A percentile compares a stretch with the other conserved stretches of the same genome.
These are phyloP conservation scores for Formicarius rufipectus DNA, from an alignment of 2,113 vertebrate genomes.

Conservation along the genomic window DNA sequence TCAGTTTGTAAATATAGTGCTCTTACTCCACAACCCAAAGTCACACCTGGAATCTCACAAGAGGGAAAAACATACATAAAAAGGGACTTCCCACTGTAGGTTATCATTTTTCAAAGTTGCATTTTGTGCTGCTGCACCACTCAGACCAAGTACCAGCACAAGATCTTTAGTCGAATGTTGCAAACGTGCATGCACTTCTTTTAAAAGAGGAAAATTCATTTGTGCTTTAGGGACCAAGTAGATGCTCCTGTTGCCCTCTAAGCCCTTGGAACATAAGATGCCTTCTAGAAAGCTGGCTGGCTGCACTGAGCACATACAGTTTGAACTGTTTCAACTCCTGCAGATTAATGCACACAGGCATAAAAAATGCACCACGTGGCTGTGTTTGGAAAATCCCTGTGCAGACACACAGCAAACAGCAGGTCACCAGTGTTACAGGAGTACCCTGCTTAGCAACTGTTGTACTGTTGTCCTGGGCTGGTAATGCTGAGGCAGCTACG, in stretches of 20 bases:
- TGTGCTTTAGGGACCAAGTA: background rate
- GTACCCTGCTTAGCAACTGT: background rate
- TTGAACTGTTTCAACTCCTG: background rate
- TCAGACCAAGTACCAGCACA: background rate
- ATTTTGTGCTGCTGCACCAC: background rate
- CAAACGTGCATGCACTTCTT: background rate
- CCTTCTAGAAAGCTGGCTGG: background rate
- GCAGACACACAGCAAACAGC: background rate
- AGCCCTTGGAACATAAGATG: background rate
- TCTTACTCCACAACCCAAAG: background rate
- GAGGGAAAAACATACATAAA: background rate
- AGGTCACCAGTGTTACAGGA: background rate
- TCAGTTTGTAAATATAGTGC: background rate
- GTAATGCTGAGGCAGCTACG: background rate
- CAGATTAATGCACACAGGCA: background rate
- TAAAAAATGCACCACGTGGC: background rate
- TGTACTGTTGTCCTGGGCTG: background rate
- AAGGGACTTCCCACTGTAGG: background rate
- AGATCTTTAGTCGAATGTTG: background rate
- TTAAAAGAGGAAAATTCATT: background rate
- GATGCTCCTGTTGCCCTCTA: background rate
- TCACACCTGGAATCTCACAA: background rate
- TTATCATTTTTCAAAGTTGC: background rate
- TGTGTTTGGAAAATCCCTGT: background rate
- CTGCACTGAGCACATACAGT: background rate